Evolutionary conservation across 2,113 vertebrate species (phyloP), one percentile per base, ranked within the genome.

Genomic region (Genyomyrus donnyi): DNA sequence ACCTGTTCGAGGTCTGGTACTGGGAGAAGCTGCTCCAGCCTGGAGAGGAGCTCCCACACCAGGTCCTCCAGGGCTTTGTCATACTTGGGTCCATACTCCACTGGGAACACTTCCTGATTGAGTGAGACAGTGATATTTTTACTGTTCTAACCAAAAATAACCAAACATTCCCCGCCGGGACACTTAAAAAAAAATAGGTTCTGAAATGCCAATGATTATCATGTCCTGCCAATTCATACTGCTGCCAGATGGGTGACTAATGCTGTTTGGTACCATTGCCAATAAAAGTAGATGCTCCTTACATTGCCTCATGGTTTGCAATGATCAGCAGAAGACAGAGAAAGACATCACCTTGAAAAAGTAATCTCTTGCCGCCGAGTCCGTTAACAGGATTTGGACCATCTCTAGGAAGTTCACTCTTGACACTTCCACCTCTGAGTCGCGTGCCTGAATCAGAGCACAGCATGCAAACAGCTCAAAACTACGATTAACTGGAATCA

Each of bases 61-160:
- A 97, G 94, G 48, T 93, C 92, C 56, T 97, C 95, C 50, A 97
- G 90, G 2, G 95, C 96, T 4, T 85, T 88, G 50, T 97, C 90
- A 86, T 96, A 97, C 2, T 91, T 88, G 9, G 95, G 93, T 10
- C 97, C 97, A 58, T 97, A 97, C 80, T 97, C 95, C 1, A 94
- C 94, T 48, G 95, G 94, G 45, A 96, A 96, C 8, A 95, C 92
- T 50, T 96, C 95, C 97, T 97, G 86, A 7, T 39, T 5, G 10
- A 48, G 7, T 17, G 1, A 77, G 8, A 80, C 35, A 17, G 56
- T 11, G 35, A n/a, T 45, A 62, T 17, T 19, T 35, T 0, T 56
- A 56, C 53, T 56, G 53, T 21, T 56, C 53, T 56, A 74, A 74
- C 3, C 66, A 35, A 31, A 35, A 74, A 35, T 13, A 3, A 27